Evolutionary conservation across 2,113 vertebrate species (phyloP), one percentile per base, ranked within the genome.

Genomic region (Triplophysa siluroides): DNA sequence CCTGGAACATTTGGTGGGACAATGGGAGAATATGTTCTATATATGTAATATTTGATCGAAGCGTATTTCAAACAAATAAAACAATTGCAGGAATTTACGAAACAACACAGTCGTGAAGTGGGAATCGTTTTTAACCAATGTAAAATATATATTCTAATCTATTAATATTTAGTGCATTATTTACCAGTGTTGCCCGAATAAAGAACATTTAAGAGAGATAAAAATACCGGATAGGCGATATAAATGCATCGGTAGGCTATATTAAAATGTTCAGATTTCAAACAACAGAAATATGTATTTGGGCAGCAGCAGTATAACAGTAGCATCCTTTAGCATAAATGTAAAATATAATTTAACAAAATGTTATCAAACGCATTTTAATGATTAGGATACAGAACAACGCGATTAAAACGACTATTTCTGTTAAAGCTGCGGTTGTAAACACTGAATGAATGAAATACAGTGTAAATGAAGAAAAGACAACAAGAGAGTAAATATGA

Each of bases 1-100:
- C 61, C 74, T 65, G 74, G 19, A 77, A 91, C 88, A 83, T 84
- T 85, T 88, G 83, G 82, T 82, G 84, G 84, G 90, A 91, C 89
- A 91, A 91, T 88, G 75, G 85, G 85, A 86, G 83, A 78, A 66
- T 79, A 73, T 85, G 86, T 87, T 76, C 80, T 83, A 79, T 29
- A 80, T 68, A 65, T 87, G 43, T 76, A 80, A 13, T 54, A 21
- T 81, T 33, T 70, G 38, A 47, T 47, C 29, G 63, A 77, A 78
- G 71, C n/a, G 45, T 26, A 47, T 26, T 75, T 19, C 16, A 29
- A 41, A 41, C 11, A 11, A 18, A 52, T 50, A 12, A 29, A 54
- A 80, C 50, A 38, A 60, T 73, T 61, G 61, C 43, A 60, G 23
- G 7, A 24, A 14, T 21, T 23, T 23, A 26, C 29, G 16, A 4